phyloP scores from a whole-genome alignment of 2,797 vertebrate species.

The Enteromius radiatus region DNA sequence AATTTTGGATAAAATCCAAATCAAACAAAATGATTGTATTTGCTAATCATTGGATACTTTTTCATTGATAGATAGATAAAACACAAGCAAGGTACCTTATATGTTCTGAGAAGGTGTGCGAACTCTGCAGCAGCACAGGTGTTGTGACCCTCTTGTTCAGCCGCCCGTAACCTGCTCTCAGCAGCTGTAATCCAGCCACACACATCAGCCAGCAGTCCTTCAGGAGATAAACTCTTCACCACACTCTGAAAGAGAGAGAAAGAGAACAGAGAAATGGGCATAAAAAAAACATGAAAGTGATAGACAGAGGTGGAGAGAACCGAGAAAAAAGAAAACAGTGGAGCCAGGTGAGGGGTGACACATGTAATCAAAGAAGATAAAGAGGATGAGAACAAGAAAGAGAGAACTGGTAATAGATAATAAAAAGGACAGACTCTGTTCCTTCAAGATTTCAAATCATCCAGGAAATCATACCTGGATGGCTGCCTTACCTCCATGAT shows the following conservation, averaged over 20 bases:
- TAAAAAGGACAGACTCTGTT: conserved; percentile 20
- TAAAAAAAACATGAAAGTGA: neutral
- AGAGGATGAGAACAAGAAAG: neutral
- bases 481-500: conserved; percentile 11
- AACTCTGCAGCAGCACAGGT: conserved; percentile 65
- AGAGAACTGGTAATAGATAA: conserved; percentile 1
- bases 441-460: conserved; percentile 13
- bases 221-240: conserved; percentile 81
- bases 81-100: conserved; percentile 78
- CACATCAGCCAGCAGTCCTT: conserved; percentile 82
- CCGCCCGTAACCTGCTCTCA: conserved; percentile 68
- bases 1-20: neutral
- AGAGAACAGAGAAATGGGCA: conserved; percentile 9
- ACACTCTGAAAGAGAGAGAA: conserved; percentile 75
- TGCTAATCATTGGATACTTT: neutral
- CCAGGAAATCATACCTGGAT: conserved; percentile 7
- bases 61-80: neutral
- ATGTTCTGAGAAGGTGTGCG: conserved; percentile 72
- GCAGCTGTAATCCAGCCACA: conserved; percentile 78
- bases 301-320: neutral
- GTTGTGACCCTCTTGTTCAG: conserved; percentile 30
- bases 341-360: conserved; percentile 20
- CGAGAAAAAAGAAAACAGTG: neutral
- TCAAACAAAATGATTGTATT: neutral
- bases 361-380: conserved; percentile 13